Evolutionary conservation across 2,113 vertebrate species (phyloP).

Genomic region (Mobula hypostoma): DNA sequence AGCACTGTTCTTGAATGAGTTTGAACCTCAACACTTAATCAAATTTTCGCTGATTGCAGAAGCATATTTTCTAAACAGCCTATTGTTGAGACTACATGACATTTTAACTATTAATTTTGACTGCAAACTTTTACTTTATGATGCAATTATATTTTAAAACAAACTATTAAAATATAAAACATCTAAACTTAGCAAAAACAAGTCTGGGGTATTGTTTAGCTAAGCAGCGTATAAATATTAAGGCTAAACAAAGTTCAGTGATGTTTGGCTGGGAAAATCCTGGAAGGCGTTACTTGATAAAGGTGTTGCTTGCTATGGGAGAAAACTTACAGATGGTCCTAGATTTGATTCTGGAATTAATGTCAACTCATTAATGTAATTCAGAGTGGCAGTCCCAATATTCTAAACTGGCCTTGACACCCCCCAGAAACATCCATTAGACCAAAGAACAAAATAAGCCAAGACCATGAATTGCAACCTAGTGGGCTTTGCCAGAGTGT

Average conservation of each 20-base stretch:
- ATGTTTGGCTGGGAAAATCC: neutral
- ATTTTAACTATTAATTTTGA: constrained; percentile 22
- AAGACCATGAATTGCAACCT: neutral
- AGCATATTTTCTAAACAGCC: constrained; percentile 23
- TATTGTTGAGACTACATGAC: constrained; percentile 12
- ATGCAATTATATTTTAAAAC: constrained; percentile 22
- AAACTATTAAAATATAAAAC: constrained; percentile 20
- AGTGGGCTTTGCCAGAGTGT: neutral
- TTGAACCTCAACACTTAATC: neutral
- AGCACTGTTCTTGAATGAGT: neutral
- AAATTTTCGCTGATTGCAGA: neutral
- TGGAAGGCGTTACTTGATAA: neutral
- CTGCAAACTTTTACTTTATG: constrained; percentile 8
- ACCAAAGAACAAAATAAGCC: neutral
- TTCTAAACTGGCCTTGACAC: neutral
- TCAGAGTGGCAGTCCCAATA: neutral
- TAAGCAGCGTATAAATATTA: neutral
- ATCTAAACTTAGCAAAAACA: constrained; percentile 23
- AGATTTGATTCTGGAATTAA: neutral
- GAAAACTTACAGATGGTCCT: neutral
- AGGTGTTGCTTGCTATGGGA: neutral
- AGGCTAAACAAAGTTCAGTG: neutral
- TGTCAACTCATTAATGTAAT: neutral
- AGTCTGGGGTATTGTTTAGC: constrained; percentile 11
- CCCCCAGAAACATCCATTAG: neutral